Conservation (phyloP, 2,113 vertebrate genomes). For the Cyanoramphus novaezelandiae region DNA sequence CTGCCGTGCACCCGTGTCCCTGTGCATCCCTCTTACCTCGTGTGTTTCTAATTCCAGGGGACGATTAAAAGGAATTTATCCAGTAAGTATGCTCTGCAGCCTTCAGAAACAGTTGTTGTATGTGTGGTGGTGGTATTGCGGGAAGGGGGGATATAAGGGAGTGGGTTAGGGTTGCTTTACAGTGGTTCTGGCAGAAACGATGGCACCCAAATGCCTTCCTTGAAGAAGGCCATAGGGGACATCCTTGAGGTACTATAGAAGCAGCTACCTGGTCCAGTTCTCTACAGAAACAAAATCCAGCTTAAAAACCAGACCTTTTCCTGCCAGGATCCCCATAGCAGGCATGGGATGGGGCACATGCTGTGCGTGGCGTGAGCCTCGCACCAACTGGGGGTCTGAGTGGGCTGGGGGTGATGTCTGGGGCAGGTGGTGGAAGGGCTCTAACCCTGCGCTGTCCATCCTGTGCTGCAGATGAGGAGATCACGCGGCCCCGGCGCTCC, state of each 20-base stretch:
- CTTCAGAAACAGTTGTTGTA: background rate
- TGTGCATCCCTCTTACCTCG: constrained; percentile 9
- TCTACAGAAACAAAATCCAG: background rate
- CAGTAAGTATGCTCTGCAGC: constrained; percentile 84
- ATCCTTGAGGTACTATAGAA: background rate
- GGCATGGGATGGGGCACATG: background rate
- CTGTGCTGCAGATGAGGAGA: constrained; percentile 86
- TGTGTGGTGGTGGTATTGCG: background rate
- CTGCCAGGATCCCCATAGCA: background rate
- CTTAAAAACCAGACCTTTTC: background rate
- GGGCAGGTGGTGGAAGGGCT: rapidly evolving
- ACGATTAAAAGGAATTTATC: constrained; percentile 94
- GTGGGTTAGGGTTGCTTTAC: background rate
- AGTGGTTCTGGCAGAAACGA: background rate
- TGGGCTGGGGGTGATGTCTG: background rate
- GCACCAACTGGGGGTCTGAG: background rate
- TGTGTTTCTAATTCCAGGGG: constrained; percentile 84
- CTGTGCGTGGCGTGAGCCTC: background rate
- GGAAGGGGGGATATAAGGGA: rapidly evolving
- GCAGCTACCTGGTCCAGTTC: rapidly evolving
- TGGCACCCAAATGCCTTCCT: background rate
- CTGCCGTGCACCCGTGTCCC: background rate
- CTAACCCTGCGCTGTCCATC: background rate
- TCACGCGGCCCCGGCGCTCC: constrained; percentile 90
- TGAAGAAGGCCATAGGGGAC: background rate